These are phyloP conservation scores for Lepilemur ruficaudatus DNA, from an alignment of 2,797 vertebrate species.

Conservation along the genomic window DNA sequence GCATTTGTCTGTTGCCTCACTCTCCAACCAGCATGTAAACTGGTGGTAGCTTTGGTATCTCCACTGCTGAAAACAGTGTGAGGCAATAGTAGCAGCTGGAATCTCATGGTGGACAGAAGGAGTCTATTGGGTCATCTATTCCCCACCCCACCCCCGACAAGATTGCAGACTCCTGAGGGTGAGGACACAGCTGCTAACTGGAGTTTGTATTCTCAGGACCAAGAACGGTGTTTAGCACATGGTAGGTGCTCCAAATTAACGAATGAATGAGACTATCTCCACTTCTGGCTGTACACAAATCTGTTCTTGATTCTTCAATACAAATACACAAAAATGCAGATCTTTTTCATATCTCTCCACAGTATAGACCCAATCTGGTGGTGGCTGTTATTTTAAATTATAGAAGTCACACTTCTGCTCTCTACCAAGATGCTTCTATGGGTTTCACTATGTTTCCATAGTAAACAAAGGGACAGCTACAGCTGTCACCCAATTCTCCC, in stretches of 20 bases:
- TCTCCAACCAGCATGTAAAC: neutral
- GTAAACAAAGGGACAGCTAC: neutral
- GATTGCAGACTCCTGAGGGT: neutral
- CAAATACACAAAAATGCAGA: neutral
- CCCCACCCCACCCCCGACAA: neutral
- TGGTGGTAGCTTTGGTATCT: neutral
- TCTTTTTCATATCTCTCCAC: neutral
- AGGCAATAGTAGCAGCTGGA: neutral
- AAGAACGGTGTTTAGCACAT: neutral
- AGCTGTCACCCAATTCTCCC: neutral
- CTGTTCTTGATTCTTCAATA: neutral
- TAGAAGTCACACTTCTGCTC: neutral
- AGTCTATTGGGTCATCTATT: neutral
- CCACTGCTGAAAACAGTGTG: neutral
- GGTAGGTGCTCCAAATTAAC: neutral
- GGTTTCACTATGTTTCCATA: slow-evolving; percentile 4
- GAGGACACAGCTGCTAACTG: neutral
- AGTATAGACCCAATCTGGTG: neutral
- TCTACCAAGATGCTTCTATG: neutral
- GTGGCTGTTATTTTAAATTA: neutral
- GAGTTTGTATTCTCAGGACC: neutral
- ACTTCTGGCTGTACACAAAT: neutral
- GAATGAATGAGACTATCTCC: neutral
- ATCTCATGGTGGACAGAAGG: neutral
- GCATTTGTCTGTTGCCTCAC: no score